A percentile compares a stretch with the other conserved stretches of the same genome.
phyloP scores from a whole-genome alignment of 2,797 vertebrate species.

The Phylloscopus collybita region DNA sequence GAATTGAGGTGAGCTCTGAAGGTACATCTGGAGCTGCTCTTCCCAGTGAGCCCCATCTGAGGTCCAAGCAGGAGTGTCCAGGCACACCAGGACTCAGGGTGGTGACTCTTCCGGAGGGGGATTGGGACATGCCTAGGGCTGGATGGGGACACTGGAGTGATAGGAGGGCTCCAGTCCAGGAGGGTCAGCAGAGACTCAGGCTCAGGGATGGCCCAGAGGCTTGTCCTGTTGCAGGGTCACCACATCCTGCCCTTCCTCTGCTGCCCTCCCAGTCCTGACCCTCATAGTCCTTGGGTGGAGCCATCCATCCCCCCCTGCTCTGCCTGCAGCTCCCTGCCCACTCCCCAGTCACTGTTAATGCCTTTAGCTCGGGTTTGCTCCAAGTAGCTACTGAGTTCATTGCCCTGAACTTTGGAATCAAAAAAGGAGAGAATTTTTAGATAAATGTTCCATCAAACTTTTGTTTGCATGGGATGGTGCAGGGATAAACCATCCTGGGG shows the following conservation, averaged over 20 bases:
- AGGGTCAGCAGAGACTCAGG: not conserved
- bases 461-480: fast-evolving
- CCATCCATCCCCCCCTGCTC: no score
- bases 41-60: not conserved
- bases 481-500: not conserved
- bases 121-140: fast-evolving
- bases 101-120: not conserved
- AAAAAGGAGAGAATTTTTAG: not conserved
- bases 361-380: not conserved
- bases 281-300: fast-evolving
- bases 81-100: not conserved
- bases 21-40: not conserved
- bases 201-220: no score
- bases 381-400: not conserved
- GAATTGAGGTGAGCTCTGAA: not conserved
- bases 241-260: not conserved
- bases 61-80: not conserved
- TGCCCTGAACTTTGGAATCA: not conserved
- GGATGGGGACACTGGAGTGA: not conserved
- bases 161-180: not conserved
- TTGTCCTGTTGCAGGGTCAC: not conserved
- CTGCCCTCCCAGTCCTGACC: not conserved
- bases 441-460: not conserved
- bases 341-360: not conserved
- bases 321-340: not conserved